Evolutionary conservation across 1,140 invertebrate genomes (phyloP), one percentile per base, ranked within the genome.

Genomic region (Bombus superbus): DNA sequence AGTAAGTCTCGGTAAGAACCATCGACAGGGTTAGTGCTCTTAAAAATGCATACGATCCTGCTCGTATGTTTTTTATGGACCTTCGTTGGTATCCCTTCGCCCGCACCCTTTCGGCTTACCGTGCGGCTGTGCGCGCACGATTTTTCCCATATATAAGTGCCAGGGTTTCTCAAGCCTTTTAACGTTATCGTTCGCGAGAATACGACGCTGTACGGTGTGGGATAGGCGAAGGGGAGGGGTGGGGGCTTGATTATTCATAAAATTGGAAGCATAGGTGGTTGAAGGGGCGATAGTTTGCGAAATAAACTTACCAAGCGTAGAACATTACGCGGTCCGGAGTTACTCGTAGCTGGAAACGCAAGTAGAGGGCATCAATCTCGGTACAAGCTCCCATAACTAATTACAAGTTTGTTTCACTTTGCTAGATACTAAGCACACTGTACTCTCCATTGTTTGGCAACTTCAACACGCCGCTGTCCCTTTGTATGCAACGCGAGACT

Each of bases 21-120:
- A 89, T 89, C 85, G 88, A 86, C 87, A 83, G 80, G 80, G 88
- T 89, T 89, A 89, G 87, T 89, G 77, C 89, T 78, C 73, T 89
- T 90, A 90, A 90, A 90, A 90, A 87, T 86, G 85, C 77, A 87
- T 89, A 89, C 81, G 73, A 90, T 77, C 88, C 44, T 47, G 85
- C 76, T 87, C 88, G 68, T 89, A 87, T 77, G 81, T 73, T 89
- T 90, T 90, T 90, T 90, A 89, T 83, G 76, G 71, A 76, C 47
- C 81, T 66, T 53, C 75, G n/a, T 77, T 38, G 59, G 68, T 85
- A 81, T 64, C 59, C 44, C 59, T 71, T 64, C 40, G 35, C 40
- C 42, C n/a, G 64, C 75, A 35, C 38, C 69, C 59, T 73, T 47
- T 66, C 81, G 78, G 62, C 78, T 81, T 68, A 68, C 11, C 68